Evolutionary conservation across 2,797 vertebrate species (phyloP), one percentile per base, ranked within the genome.

Genomic region (Fratercula arctica): DNA sequence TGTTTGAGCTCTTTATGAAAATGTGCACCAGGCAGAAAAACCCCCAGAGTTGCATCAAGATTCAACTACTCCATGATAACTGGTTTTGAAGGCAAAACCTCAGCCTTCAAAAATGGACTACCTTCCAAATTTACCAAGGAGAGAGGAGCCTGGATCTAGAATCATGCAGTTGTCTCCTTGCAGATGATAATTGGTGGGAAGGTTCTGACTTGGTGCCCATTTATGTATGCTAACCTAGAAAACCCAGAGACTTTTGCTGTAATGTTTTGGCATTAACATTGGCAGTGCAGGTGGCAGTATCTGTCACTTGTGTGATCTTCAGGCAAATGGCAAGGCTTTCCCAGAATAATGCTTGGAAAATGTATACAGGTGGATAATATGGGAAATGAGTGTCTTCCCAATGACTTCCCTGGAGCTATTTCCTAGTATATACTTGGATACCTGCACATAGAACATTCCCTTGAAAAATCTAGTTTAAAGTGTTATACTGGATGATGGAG

Each of bases 21-120:
- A 48, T 16, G 3, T 9, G 20, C 13, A 25, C 5, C 4, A 43
- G 18, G 16, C 28, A 70, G 43, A 76, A 72, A 64, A 29, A 10
- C 1, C 1, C 5, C 2, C 17, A 26, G 5, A 24, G 18, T 0
- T 74, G 5, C 21, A 13, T 16, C 24, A 35, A 26, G 24, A 53
- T 66, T 81, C 17, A 54, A 5, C 24, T 33, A 33, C 6, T 43
- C 31, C 14, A 1, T 41, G 6, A 70, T 25, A 54, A 54, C 8
- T 56, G 16, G 8, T 73, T 91, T 82, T 79, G 16, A 86, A 89
- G 10, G n/a, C 7, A 64, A 69, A 56, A 39, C 2, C 6, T 37
- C 50, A 14, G 3, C 19, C 19, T 77, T 54, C 8, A 21, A 28
- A 86, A 79, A 43, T 78, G 25, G 11, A 16, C 35, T 80, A 20